Conservation (phyloP, 2,113 vertebrate species). For the Nyctereutes procyonoides region DNA sequence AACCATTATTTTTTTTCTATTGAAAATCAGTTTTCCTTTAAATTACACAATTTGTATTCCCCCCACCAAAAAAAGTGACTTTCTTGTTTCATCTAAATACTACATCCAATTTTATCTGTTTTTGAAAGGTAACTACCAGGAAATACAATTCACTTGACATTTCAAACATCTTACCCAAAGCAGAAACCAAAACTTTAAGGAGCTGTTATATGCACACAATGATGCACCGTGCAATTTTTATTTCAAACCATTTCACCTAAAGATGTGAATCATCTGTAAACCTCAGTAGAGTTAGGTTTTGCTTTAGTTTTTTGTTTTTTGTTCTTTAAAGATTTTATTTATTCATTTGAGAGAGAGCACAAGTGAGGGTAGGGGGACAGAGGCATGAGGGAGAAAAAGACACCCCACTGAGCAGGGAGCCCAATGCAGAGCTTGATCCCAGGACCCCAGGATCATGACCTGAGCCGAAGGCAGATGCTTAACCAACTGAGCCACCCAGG, state of each 20-base stretch:
- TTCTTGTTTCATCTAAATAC: background rate
- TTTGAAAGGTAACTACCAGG: background rate
- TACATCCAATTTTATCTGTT: background rate
- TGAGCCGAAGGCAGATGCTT: no score
- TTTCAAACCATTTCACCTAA: background rate
- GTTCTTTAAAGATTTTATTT: no score
- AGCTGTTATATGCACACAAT: background rate
- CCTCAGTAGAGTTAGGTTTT: background rate
- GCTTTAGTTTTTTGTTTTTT: background rate
- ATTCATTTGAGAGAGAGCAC: no score
- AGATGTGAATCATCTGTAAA: background rate
- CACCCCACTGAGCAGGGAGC: no score
- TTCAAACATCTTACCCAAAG: background rate
- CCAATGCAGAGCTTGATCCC: no score
- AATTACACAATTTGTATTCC: background rate
- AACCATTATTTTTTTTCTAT: background rate
- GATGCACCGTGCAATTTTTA: background rate
- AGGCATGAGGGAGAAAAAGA: no score
- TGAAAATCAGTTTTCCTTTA: conserved; percentile 8
- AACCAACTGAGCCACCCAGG: no score
- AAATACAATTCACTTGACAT: conserved; percentile 32
- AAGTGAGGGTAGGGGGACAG: no score
- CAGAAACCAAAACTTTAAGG: background rate
- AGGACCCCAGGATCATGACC: no score
- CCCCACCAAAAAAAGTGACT: background rate